These are phyloP conservation scores for Podarcis cretensis DNA, from an alignment of 2,113 vertebrate genomes.

Conservation along the genomic window DNA sequence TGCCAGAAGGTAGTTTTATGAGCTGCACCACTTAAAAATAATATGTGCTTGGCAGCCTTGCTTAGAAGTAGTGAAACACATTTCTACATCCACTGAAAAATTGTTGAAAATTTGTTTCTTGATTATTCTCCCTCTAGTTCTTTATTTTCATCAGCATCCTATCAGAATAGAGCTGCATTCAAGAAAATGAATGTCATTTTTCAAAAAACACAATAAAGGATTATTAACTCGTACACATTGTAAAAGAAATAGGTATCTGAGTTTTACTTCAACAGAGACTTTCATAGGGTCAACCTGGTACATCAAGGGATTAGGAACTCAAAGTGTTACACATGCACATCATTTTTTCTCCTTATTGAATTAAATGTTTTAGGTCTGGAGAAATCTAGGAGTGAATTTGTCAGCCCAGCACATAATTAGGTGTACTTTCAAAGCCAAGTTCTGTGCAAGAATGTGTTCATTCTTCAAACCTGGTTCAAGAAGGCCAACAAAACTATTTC, in stretches of 20 bases:
- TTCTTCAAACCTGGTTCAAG: neutral
- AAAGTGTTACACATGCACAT: constrained; percentile 36
- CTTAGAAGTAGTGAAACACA: neutral
- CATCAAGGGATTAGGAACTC: neutral
- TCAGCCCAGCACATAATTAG: neutral
- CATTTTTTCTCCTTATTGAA: constrained; percentile 7
- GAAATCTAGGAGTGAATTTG: neutral
- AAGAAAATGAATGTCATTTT: neutral
- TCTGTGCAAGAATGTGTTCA: neutral
- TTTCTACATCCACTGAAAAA: neutral
- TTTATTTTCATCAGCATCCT: neutral
- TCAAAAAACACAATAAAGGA: constrained; percentile 16
- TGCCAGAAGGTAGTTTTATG: neutral
- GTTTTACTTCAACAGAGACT: constrained; percentile 4
- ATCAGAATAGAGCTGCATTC: constrained; percentile 18
- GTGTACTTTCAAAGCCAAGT: neutral
- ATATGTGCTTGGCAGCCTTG: neutral
- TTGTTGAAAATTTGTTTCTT: neutral
- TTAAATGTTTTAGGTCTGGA: constrained; percentile 15
- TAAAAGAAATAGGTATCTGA: constrained; percentile 20
- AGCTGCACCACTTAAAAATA: neutral
- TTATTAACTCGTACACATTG: neutral
- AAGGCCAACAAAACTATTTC: neutral
- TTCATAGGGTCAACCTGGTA: constrained; percentile 25
- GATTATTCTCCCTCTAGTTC: constrained; percentile 30